Percentiles rank a stretch among this genome's conserved stretches.
Conservation (phyloP, 2,888 invertebrate genomes). For the Spatulosminthurus flaviceps region DNA sequence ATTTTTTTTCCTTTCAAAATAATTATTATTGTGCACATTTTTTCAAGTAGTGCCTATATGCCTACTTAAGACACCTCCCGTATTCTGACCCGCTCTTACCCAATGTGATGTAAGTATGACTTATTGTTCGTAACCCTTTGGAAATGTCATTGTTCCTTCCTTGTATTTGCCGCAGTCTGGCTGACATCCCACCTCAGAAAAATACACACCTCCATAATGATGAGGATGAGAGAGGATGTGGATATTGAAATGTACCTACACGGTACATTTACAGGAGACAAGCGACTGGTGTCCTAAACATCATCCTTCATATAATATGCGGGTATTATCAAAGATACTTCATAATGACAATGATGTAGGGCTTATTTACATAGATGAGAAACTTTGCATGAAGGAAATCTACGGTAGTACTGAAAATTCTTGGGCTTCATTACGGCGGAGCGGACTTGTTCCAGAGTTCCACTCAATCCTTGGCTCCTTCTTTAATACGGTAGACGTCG, state of each 20-base stretch:
- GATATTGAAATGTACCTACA: too few species aligned
- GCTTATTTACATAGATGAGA: conserved; percentile 12
- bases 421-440: neutral
- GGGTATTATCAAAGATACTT: conserved; percentile 18
- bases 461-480: neutral
- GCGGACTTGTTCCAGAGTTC: neutral
- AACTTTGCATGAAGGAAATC: conserved; percentile 1
- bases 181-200: neutral
- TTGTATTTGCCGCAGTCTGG: neutral
- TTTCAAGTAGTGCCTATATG: conserved; percentile 5
- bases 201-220: neutral
- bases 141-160: neutral
- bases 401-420: neutral
- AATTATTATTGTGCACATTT: neutral
- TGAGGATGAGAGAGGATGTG: too few species aligned
- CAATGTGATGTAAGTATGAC: conserved; percentile 24
- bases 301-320: conserved; percentile 2
- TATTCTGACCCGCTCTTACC: conserved; percentile 7
- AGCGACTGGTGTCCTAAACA: conserved; percentile 1
- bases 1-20: neutral
- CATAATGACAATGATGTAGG: conserved; percentile 9
- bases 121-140: conserved; percentile 16
- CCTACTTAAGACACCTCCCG: conserved; percentile 2
- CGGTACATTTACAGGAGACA: neutral
- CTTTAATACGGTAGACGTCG: neutral